Base-by-base conservation (phyloP, 2,113 vertebrate species). In the Prochilodus magdalenae region DNA sequence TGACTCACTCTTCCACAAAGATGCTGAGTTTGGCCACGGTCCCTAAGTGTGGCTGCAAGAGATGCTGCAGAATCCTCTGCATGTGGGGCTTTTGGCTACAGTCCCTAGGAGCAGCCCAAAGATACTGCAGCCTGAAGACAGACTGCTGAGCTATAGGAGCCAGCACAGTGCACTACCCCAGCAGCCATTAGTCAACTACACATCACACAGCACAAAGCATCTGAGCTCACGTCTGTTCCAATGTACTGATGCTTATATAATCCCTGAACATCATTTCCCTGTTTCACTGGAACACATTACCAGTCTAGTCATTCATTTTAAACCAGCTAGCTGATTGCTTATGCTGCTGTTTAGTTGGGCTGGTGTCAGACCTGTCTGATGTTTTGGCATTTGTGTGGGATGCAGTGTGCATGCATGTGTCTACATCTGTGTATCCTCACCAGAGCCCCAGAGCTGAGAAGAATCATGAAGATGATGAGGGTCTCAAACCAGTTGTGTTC, bases 391-490 rank as follows among this genome's bases (percentile, higher is more conserved):
- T 69, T 57, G 82, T 77, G 74, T 26, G n/a, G n/a, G n/a, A 49
- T 49, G 44, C 40, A 7, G 8, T 51, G 49, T 44, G 59, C 22
- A 26, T 79, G 70, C 27, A 47, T 53, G 36, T 49, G 40, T 83
- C 74, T 53, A 29, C 57, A 30, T 26, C 51, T 67, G 40, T 27
- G 20, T 72, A 69, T 79, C 33, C 83, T 96, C 87, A 99, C 98
- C 96, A 99, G 89, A 55, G 98, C 98, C 0, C 98, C 98, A 13
- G 97, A 98, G 93, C 98, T 99, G 83, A 99, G 95, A 0, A 99
- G 95, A 89, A 99, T 99, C 98, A 99, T 99, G 53, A 99, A 99
- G 94, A 99, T 98, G 95, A 99, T 99, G 93, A 99, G 96, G 1
- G 97, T 97, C 91, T 99, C 98, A 89, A 99, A 99, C 97, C 97